Evolutionary conservation across 2,888 invertebrate species (phyloP), one percentile per base, ranked within the genome.

Genomic region (Notocelia uddmanniana): DNA sequence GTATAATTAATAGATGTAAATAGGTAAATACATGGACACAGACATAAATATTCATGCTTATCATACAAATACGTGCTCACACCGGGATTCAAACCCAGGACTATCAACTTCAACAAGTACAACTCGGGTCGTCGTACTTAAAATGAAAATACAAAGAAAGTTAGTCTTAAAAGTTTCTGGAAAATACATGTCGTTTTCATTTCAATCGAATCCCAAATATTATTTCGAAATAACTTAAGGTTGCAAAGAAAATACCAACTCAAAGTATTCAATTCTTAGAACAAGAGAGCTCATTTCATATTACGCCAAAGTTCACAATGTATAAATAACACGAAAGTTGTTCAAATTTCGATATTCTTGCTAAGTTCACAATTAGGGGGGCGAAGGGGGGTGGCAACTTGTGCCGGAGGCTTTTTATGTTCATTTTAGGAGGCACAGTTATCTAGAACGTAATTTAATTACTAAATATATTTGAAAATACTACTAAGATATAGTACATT

Each of bases 251-350:
- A 60, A 60, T 41, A 37, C 21, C 41, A 23, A 62, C 45, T 62
- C 26, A 6, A 60, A 62, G 48, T 62, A 62, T n/a, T 23, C 48
- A 63, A 19, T 63, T 63, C 62, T 31, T 9, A 19, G 50, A 63
- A 50, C 50, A 50, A 62, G 18, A 45, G 41, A 23, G 23, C 21
- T 50, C 62, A 63, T 50, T 63, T 63, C 50, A 48, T 31, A 50
- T 31, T 63, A 63, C 41, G 23, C n/a, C 60, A 26, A 48, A 50
- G 62, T 62, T 50, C 50, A n/a, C 23, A 48, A 19, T 63, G 23
- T 63, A 63, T 63, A 63, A 63, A 50, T 50, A 63, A 63, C 62
- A 50, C 19, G 50, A 50, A 63, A 50, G 62, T 63, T 63, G 62
- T 62, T 18, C 18, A 48, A 63, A 63, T 63, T 63, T 9, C 31